These are phyloP conservation scores for Mamestra brassicae DNA, from an alignment of 2,888 invertebrate genomes.

Conservation along the genomic window DNA sequence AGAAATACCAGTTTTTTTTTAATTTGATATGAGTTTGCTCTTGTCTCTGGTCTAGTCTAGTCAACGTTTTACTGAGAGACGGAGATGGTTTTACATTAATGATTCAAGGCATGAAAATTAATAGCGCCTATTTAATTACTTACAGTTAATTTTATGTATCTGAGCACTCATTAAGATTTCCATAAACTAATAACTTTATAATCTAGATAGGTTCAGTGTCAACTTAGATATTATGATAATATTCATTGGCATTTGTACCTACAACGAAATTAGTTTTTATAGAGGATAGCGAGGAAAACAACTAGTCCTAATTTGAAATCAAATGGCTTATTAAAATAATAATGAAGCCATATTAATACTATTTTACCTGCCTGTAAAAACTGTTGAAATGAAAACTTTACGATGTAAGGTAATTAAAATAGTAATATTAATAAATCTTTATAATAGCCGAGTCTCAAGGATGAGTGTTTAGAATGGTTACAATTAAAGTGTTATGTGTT, in stretches of 20 bases:
- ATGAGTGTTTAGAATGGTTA: conserved; percentile 17
- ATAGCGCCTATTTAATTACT: conserved; percentile 7
- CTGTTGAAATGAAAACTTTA: conserved; percentile 8
- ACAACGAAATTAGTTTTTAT: conserved; percentile 11
- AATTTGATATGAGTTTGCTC: no score
- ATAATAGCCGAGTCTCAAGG: conserved; percentile 37
- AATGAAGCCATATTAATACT: conserved; percentile 6
- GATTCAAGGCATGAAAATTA: not conserved
- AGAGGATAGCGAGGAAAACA: not conserved
- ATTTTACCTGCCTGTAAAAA: conserved; percentile 21
- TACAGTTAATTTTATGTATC: conserved; percentile 20
- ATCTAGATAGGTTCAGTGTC: not conserved
- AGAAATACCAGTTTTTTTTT: not conserved
- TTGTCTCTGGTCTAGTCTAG: no score
- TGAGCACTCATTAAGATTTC: conserved; percentile 5
- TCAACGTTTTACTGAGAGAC: not conserved
- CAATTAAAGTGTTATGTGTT: conserved; percentile 20
- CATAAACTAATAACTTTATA: conserved; percentile 11
- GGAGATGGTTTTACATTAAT: not conserved
- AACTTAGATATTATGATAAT: conserved; percentile 1
- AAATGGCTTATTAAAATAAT: conserved; percentile 33
- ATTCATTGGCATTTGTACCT: conserved; percentile 23
- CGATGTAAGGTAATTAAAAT: conserved; percentile 32
- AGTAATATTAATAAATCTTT: conserved; percentile 43
- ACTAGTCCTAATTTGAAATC: conserved; percentile 19